Conservation (phyloP, 2,888 invertebrate species). For the Dascillus cervinus region DNA sequence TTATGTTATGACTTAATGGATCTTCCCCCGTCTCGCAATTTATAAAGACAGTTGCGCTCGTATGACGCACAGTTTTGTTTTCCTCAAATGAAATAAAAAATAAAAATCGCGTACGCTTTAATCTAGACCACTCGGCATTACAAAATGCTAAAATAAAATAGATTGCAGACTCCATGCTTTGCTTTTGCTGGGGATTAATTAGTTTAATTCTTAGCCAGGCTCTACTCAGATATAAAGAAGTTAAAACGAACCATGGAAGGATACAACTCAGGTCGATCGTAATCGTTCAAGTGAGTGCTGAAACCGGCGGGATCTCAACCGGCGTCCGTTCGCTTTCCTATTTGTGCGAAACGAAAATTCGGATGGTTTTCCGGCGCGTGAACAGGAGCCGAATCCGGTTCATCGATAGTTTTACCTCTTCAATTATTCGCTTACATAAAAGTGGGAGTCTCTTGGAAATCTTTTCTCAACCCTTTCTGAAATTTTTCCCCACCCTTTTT, state of each 20-base stretch:
- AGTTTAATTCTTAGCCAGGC: constrained; percentile 33
- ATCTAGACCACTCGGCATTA: constrained; percentile 26
- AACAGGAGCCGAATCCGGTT: no score
- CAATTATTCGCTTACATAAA: constrained; percentile 2
- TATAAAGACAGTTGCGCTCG: background rate
- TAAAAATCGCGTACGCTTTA: constrained; percentile 23
- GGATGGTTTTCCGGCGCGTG: no score
- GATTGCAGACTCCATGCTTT: constrained; percentile 29
- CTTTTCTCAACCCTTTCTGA: constrained; percentile 9
- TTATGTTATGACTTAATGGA: constrained; percentile 28
- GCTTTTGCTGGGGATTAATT: constrained; percentile 33
- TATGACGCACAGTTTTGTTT: no score
- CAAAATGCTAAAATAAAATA: constrained; percentile 33
- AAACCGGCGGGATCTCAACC: no score
- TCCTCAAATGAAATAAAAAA: constrained; percentile 19
- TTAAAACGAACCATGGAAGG: constrained; percentile 21
- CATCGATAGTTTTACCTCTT: constrained; percentile 3
- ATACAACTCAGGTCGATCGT: constrained; percentile 19
- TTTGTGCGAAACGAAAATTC: no score
- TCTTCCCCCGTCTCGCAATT: background rate
- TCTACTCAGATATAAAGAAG: constrained; percentile 25
- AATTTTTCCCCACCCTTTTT: constrained; percentile 7
- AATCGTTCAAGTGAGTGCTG: no score
- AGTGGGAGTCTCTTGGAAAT: constrained; percentile 8
- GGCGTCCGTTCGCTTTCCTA: no score